Percentiles rank a stretch among this genome's conserved stretches.
phyloP scores from a whole-genome alignment of 2,888 invertebrate species.

The Archips xylosteana region DNA sequence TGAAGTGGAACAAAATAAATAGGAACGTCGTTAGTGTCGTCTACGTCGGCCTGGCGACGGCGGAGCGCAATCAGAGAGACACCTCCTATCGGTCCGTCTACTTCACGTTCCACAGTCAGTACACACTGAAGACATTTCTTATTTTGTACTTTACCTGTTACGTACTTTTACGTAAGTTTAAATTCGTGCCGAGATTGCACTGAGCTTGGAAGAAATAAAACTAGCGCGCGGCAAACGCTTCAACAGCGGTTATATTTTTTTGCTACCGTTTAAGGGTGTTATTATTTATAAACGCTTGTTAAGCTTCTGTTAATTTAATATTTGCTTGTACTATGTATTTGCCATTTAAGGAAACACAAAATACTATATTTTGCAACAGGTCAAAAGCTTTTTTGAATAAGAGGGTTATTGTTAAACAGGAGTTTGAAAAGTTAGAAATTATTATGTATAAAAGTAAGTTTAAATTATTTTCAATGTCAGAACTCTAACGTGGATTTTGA shows the following conservation, averaged over 20 bases:
- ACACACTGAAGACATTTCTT: slow-evolving; percentile 52
- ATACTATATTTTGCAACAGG: too few relatives aligned
- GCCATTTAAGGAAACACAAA: too few relatives aligned
- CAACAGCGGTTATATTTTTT: not conserved
- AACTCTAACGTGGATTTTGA: too few relatives aligned
- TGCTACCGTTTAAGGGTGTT: not conserved
- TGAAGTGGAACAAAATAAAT: slow-evolving; percentile 68
- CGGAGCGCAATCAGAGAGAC: slow-evolving; percentile 73
- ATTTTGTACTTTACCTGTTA: slow-evolving; percentile 49
- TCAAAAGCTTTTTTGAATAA: too few relatives aligned
- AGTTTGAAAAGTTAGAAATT: too few relatives aligned
- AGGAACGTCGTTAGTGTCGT: slow-evolving; percentile 66
- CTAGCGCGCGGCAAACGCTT: slow-evolving; percentile 8
- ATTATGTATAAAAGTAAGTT: too few relatives aligned
- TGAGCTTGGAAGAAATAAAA: slow-evolving; percentile 18
- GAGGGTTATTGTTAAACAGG: too few relatives aligned
- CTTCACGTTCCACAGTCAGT: slow-evolving; percentile 46
- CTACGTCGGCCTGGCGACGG: slow-evolving; percentile 49
- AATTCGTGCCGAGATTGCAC: slow-evolving; percentile 27
- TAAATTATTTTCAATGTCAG: too few relatives aligned
- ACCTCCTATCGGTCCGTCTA: slow-evolving; percentile 51
- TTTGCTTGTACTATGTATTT: not conserved
- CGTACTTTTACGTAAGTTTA: slow-evolving; percentile 32
- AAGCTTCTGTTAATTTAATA: not conserved
- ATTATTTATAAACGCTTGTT: too few relatives aligned